Evolutionary conservation across 2,113 vertebrate species (phyloP), one percentile per base, ranked within the genome.

Genomic region (human (Homo sapiens)): DNA sequence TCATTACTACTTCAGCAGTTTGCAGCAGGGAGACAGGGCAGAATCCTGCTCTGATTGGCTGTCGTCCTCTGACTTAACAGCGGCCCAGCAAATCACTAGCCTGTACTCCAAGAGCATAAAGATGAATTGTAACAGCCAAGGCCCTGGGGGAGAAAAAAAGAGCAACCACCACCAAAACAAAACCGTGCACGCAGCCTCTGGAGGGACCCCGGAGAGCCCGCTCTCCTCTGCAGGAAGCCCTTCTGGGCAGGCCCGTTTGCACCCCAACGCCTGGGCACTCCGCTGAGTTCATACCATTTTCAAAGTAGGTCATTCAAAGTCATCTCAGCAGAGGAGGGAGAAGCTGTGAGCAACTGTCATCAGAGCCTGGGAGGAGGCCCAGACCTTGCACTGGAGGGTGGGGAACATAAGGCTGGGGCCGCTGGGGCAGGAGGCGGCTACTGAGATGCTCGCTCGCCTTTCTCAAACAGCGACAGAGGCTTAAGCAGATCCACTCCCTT

Each of bases 1-100:
- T 98, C 98, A 98, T 99, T 99, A 98, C 99, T 98, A 98, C 98
- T 99, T 99, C 98, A 98, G 98, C 98, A 98, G 98, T 98, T 99
- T 93, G 96, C 95, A 96, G 97, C 98, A 88, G 96, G 95, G 98
- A 98, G 97, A 97, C 98, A 99, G 96, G 97, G 94, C 98, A 98
- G 97, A 98, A 98, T 85, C 97, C 97, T 80, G 55, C 72, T 89
- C 96, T 79, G 98, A 99, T 98, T 99, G 99, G 99, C 98, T 97
- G 95, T 89, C 94, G 97, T 92, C 96, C 94, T 98, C 92, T 98
- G 97, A 99, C 98, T 98, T 98, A 93, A 95, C 94, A 80, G 93
- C 94, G 75, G 72, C 89, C 73, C 93, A 98, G 92, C 99, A 98
- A 99, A 99, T 99, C 98, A 98, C 97, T 85, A 98, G 80, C 64